Base-by-base conservation (phyloP, 92 coral and sea anemone genomes). In the Paragorgia papillata region DNA sequence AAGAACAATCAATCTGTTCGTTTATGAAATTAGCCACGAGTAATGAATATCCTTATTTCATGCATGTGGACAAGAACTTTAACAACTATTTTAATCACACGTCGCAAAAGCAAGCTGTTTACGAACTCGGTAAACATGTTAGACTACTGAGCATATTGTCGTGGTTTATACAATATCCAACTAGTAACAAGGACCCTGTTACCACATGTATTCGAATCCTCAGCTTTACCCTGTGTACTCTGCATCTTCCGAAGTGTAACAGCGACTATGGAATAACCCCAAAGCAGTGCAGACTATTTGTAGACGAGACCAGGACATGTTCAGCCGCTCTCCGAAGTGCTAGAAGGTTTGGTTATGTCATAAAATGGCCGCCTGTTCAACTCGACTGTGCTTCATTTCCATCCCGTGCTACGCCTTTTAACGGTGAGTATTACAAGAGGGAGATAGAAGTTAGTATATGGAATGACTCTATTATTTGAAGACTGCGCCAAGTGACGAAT, bases 31-130 rank as follows among this genome's bases (percentile, higher is more conserved):
- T n/a, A n/a, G 40, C 17, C 17, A 19, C 53, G 7, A 43, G 26
- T 53, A 25, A 9, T 9, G 40, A 15, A 2, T 9, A 17, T 5
- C 57, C 73, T 20, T 66, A 39, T 15, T 40, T 66, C 32, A 1
- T 53, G 10, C 14, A 21, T 31, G 53, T 35, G 24, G 69, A 63
- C 26, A 63, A 66, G 33, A 40, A 40, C 21, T 66, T 66, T 54
- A 66, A 20, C 20, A 66, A 66, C 13, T 66, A 66, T 66, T 66
- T 66, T 54, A 66, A 66, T 15, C 73, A 66, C 33, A 66, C 73
- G 10, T 66, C 73, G n/a, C 53, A 66, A 43, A 7, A 40, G 15
- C 73, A 66, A 66, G 73, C 73, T 0, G 73, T 43, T 6, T 66
- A 66, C 48, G 73, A 66, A 21, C 56, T 66, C 0, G 27, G 73